phyloP scores from a whole-genome alignment of 2,888 invertebrate species.

The Pachliopta kotzebuea region DNA sequence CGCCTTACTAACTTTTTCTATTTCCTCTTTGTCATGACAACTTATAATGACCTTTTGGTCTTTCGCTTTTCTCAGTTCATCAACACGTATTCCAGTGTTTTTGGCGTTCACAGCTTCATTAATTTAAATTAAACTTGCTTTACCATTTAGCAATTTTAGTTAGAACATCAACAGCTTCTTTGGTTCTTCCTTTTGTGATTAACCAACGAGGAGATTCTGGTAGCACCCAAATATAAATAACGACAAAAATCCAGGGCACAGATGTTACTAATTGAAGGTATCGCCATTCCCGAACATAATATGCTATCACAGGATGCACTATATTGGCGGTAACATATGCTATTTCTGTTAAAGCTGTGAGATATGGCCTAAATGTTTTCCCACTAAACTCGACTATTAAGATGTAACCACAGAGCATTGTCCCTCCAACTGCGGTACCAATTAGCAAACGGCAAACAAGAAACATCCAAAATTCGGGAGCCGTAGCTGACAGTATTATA shows the following conservation, averaged over 20 bases:
- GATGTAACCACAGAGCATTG: constrained; percentile 84
- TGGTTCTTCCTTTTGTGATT: constrained; percentile 83
- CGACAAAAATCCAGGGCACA: constrained; percentile 72
- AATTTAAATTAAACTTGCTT: constrained; percentile 9
- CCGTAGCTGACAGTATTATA: constrained; percentile 74
- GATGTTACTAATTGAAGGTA: constrained; percentile 80
- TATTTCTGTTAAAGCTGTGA: constrained; percentile 78
- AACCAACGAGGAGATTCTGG: constrained; percentile 92
- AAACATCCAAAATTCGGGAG: constrained; percentile 81
- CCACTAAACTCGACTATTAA: constrained; percentile 83
- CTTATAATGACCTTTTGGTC: no score
- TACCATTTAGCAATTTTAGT: constrained; percentile 81
- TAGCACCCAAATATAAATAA: constrained; percentile 83
- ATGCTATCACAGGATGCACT: constrained; percentile 78
- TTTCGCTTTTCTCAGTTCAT: no score
- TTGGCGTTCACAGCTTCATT: no score
- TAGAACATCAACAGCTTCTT: constrained; percentile 82
- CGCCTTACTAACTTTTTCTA: no score
- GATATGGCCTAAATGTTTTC: constrained; percentile 74
- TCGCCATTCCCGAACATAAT: constrained; percentile 81
- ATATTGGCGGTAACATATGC: constrained; percentile 78
- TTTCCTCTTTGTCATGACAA: no score
- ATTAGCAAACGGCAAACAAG: constrained; percentile 79
- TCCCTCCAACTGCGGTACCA: constrained; percentile 82
- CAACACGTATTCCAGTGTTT: no score